phyloP scores from a whole-genome alignment of 2,888 invertebrate species.

The Acleris sparsana region DNA sequence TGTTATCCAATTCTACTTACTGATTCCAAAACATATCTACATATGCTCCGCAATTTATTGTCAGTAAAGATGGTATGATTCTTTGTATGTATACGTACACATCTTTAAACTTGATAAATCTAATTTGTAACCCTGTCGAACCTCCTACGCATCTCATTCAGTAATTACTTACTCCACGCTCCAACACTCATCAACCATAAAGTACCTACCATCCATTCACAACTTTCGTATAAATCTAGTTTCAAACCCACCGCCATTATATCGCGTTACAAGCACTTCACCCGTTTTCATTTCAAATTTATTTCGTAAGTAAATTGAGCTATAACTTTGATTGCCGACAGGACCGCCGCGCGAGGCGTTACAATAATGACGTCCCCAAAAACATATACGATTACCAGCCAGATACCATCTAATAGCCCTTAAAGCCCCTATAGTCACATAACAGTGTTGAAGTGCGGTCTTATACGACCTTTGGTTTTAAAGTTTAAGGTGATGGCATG shows the following conservation, averaged over 20 bases:
- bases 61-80: no score
- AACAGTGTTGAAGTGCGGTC: slow-evolving; percentile 14
- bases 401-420: slow-evolving; percentile 26
- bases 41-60: no score
- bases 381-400: slow-evolving; percentile 32
- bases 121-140: no score
- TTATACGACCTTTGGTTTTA: slow-evolving; percentile 28
- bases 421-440: slow-evolving; percentile 19
- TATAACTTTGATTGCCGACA: slow-evolving; percentile 30
- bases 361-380: slow-evolving; percentile 35
- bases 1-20: no score
- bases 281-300: slow-evolving; percentile 34
- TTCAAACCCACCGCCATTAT: slow-evolving; percentile 27
- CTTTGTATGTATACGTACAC: no score
- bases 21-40: no score
- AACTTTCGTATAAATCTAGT: slow-evolving; percentile 31
- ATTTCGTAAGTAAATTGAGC: slow-evolving; percentile 34
- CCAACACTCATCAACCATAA: slow-evolving; percentile 10
- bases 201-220: slow-evolving; percentile 18
- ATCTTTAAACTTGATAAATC: no score
- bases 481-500: slow-evolving; percentile 4
- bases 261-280: slow-evolving; percentile 27
- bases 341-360: slow-evolving; percentile 34
- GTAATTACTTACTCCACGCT: background rate
- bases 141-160: background rate